These are phyloP conservation scores for Gallinago media DNA, from an alignment of 2,113 vertebrate genomes.

Conservation along the genomic window DNA sequence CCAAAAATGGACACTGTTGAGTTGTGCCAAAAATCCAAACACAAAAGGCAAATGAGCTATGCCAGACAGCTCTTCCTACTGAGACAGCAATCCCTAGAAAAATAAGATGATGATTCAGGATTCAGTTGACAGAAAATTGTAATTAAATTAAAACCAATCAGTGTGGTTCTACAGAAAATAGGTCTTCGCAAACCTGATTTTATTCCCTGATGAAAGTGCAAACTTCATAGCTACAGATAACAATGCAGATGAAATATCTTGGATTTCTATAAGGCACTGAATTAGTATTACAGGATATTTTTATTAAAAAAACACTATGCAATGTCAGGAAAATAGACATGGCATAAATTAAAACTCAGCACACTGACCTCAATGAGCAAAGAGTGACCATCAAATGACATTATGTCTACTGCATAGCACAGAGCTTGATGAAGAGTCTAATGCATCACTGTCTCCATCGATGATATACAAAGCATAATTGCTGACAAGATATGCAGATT, in stretches of 20 bases:
- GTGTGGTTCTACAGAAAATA: neutral
- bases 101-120: neutral
- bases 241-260: neutral
- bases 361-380: neutral
- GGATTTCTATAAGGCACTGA: neutral
- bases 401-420: neutral
- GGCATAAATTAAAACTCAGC: neutral
- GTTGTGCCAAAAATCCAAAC: neutral
- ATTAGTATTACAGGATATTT: neutral
- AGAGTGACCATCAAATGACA: neutral
- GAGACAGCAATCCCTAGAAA: neutral
- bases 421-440: neutral
- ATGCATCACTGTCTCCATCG: neutral
- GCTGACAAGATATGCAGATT: neutral
- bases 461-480: neutral
- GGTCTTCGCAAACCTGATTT: neutral
- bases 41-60: neutral
- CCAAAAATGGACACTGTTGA: neutral
- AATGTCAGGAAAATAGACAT: neutral
- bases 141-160: conserved; percentile 8
- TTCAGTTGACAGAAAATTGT: neutral
- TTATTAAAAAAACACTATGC: neutral
- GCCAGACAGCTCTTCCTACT: neutral
- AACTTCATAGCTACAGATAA: neutral
- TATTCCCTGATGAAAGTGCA: neutral